Base-by-base conservation (phyloP, 1,140 invertebrate species). In the Euura lappo region DNA sequence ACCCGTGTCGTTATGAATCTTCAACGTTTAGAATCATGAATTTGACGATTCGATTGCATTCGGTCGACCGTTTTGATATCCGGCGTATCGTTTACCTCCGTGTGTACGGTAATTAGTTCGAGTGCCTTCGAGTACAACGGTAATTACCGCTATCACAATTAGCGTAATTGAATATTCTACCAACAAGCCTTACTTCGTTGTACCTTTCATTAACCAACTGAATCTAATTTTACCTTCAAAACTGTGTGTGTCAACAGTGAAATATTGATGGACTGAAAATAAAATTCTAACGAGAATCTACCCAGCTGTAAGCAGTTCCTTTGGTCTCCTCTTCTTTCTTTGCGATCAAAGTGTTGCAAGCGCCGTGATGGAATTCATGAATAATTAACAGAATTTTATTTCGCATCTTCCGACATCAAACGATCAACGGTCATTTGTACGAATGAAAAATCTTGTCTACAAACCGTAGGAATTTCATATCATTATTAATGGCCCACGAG, bases 111-210 rank as follows among this genome's bases (percentile, higher is more conserved):
- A n/a, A 60, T 60, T 60, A 60, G 51, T n/a, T n/a, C 8, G 51
- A 60, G 51, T 60, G 51, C 8, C 51, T n/a, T 8, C 13, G 51
- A 6, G 8, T 60, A 60, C 51, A 60, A 60, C 51, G 51, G 51
- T 60, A 60, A 60, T 60, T 60, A 60, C 13, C 51, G 51, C 13
- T 60, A 60, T 60, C 13, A n/a, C 51, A 60, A 60, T 60, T 60
- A 60, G 51, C 13, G 13, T 60, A 60, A 60, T 60, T 60, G 51
- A 60, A n/a, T 60, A 6, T 60, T 60, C 51, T 6, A 6, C 51
- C 51, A 60, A 28, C 28, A 28, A 28, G 28, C 28, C 28, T 28
- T 28, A 1, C 28, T 28, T 28, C 28, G 28, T 28, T 28, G 1
- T 28, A 28, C 28, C 28, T 28, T 28, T 28, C 28, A 28, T 28